phyloP scores from a whole-genome alignment of 2,797 vertebrate genomes.

The Enteromius viviparus region DNA sequence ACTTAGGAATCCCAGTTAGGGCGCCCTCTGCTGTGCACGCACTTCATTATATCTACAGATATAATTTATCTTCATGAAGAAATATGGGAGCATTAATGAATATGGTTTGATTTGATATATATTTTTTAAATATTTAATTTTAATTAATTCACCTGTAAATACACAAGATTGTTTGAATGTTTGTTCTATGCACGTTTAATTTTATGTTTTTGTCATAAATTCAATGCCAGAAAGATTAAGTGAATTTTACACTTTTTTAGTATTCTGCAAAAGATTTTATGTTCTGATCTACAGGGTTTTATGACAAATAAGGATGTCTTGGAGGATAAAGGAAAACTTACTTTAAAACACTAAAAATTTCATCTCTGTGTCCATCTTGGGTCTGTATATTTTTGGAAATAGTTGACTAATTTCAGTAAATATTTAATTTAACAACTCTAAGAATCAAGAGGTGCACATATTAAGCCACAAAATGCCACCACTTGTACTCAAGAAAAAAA shows the following conservation, averaged over 20 bases:
- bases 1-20: conserved; percentile 10
- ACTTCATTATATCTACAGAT: not conserved
- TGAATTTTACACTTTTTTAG: not conserved
- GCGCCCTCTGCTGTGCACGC: conserved; percentile 28
- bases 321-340: not conserved
- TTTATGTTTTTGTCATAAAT: not conserved
- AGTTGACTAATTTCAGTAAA: not conserved
- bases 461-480: not conserved
- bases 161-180: not conserved
- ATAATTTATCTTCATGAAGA: not conserved
- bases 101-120: not conserved
- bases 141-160: not conserved
- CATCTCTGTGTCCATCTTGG: not conserved
- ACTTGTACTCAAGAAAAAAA: not conserved
- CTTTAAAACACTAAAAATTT: not conserved
- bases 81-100: not conserved
- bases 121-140: not conserved
- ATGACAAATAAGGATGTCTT: not conserved
- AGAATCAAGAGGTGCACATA: not conserved
- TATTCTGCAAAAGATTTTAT: not conserved
- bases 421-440: not conserved
- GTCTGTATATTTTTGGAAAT: not conserved
- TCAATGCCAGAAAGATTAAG: not conserved
- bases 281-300: not conserved
- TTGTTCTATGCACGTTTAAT: not conserved